phyloP scores from a whole-genome alignment of 2,113 vertebrate genomes.

The Crypturellus undulatus region DNA sequence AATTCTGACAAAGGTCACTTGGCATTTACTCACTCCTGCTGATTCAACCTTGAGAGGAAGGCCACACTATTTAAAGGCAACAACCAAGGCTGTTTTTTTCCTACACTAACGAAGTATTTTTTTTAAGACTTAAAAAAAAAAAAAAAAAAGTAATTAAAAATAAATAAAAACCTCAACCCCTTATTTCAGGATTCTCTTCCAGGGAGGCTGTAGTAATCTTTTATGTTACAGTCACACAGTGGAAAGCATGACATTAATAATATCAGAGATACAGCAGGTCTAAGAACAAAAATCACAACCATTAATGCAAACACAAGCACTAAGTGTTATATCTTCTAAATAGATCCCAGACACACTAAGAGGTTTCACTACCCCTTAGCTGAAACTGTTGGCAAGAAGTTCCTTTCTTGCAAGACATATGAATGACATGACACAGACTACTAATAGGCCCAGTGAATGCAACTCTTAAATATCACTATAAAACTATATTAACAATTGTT shows the following conservation, averaged over 20 bases:
- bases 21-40: neutral
- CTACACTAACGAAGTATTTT: neutral
- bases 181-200: neutral
- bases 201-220: accelerated
- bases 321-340: neutral
- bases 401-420: neutral
- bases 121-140: neutral
- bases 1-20: neutral
- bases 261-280: neutral
- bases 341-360: neutral
- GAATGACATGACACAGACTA: neutral
- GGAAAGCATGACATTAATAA: neutral
- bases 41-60: neutral
- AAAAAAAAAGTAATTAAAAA: neutral
- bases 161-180: neutral
- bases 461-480: neutral
- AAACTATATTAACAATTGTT: neutral
- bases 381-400: neutral
- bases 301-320: neutral
- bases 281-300: neutral
- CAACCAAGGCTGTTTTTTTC: neutral
- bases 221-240: accelerated
- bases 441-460: neutral
- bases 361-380: neutral
- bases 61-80: neutral